A percentile compares a stretch with the other conserved stretches of the same genome.
These are phyloP conservation scores for Ibycter americanus DNA, from an alignment of 2,797 vertebrate genomes.

Conservation along the genomic window DNA sequence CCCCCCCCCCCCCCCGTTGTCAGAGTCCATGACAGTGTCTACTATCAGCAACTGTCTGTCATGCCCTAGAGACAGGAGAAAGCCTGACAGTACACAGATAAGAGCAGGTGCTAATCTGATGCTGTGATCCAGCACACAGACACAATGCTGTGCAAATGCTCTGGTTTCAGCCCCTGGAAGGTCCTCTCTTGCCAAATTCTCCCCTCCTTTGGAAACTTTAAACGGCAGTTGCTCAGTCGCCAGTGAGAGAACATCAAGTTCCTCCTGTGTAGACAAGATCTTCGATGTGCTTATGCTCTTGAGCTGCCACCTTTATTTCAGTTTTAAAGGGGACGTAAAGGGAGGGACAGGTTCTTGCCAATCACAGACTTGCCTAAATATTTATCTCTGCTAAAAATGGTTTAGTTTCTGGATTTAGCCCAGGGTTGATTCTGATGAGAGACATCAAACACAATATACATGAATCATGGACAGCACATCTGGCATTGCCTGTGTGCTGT, in stretches of 20 bases:
- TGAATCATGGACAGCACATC: background rate
- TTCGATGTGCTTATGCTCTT: background rate
- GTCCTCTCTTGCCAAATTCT: background rate
- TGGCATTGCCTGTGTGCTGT: background rate
- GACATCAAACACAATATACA: background rate
- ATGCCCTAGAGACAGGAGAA: background rate
- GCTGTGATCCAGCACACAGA: background rate
- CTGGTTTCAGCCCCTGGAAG: background rate
- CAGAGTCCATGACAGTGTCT: background rate
- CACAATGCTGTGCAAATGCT: background rate
- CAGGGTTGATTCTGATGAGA: background rate
- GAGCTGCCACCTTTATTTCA: background rate
- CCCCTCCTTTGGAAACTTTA: background rate
- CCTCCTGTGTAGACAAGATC: background rate
- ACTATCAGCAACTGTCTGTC: background rate
- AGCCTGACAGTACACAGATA: background rate
- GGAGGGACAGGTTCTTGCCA: background rate
- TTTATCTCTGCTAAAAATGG: conserved; percentile 4
- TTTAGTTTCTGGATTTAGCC: background rate
- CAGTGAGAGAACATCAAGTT: accelerated
- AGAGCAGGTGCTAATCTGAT: background rate
- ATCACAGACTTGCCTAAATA: conserved; percentile 8
- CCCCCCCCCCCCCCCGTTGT: background rate
- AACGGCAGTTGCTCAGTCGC: background rate
- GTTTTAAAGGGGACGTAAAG: background rate